A percentile compares a stretch with the other conserved stretches of the same genome.
Conservation (phyloP, 2,113 vertebrate genomes). For the Delphinapterus leucas region DNA sequence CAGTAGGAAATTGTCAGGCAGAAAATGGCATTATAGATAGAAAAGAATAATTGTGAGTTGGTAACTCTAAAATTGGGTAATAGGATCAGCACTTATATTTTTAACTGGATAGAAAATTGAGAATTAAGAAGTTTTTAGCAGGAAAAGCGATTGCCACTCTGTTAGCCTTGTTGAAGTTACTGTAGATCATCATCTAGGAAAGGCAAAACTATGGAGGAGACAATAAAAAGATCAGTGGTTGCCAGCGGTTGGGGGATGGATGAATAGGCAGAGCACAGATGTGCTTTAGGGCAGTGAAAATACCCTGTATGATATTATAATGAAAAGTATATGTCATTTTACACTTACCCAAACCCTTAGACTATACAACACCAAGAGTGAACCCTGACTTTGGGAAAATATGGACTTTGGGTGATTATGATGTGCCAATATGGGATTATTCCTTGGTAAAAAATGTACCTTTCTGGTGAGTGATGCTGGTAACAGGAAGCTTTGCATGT, state of each 20-base stretch:
- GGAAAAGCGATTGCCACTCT: neutral
- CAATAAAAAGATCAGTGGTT: neutral
- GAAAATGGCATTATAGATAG: neutral
- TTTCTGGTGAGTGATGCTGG: neutral
- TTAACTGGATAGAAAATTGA: neutral
- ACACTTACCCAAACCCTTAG: neutral
- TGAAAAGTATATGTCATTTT: neutral
- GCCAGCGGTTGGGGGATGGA: neutral
- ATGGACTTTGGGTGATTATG: neutral
- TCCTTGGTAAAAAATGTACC: neutral
- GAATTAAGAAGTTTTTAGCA: neutral
- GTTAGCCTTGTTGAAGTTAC: neutral
- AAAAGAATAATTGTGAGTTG: neutral
- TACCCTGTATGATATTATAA: neutral
- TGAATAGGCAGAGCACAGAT: neutral
- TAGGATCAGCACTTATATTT: neutral
- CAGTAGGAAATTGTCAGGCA: neutral
- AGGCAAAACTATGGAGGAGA: neutral
- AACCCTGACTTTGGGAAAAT: neutral
- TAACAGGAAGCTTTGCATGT: neutral
- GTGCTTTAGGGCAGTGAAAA: neutral
- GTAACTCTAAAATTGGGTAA: neutral
- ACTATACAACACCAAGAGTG: neutral
- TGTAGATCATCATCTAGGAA: neutral
- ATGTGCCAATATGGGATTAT: neutral